Evolutionary conservation across 2,888 invertebrate species (phyloP), one percentile per base, ranked within the genome.

Genomic region (Endotricha flammealis): DNA sequence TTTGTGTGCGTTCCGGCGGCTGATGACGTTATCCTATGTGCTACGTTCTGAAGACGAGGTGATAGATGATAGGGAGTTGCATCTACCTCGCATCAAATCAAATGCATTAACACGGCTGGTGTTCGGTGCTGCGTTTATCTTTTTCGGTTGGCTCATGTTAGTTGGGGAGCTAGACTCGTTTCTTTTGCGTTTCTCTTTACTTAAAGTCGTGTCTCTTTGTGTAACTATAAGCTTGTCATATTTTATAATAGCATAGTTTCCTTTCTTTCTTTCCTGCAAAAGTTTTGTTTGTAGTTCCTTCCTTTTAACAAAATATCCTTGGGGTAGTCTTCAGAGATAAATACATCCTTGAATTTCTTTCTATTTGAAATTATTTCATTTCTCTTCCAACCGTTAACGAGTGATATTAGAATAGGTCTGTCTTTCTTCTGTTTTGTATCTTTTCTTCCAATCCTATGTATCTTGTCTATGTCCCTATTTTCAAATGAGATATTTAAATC

Each of bases 361-460:
- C 23, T 35, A 9, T 29, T 22, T 35, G 22, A 29, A 9, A 35
- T n/a, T 10, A 35, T n/a, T 29, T 35, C 29, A 10, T 35, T 20
- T 23, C 29, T 35, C 23, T 23, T 29, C 35, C 35, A 35, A 9
- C 13, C 12, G 7, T 29, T 20, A 8, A 22, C 8, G 5, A 35
- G 29, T n/a, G 29, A 29, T 6, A 35, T 13, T 10, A 35, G 16
- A 3, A 33, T 25, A 16, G 32, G 32, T 7, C 32, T 13, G n/a
- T 24, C 25, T 12, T 33, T 33, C 10, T 14, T 25, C 10, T 13
- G 11, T 11, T 27, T n/a, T 7, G 11, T 17, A n/a, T 17, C 12
- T 12, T 14, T 25, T 17, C 17, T 25, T 5, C 32, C 32, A 8
- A 33, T 17, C 11, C 32, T 14, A 17, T 33, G 25, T 4, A 27